Base-by-base conservation (phyloP, 2,888 invertebrate genomes). In the Agonopterix heracliana region DNA sequence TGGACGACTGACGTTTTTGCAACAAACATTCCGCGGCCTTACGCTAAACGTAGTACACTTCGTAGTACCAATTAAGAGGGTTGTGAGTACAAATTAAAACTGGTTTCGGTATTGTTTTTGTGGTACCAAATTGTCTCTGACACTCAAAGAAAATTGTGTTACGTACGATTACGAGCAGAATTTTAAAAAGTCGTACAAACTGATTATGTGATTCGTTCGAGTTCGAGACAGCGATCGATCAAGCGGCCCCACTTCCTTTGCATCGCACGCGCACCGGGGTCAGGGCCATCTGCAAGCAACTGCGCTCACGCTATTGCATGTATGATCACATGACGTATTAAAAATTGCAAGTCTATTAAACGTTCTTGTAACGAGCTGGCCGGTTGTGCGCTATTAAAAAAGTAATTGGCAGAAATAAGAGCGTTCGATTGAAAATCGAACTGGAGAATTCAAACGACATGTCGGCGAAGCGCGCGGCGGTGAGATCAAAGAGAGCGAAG, bases 401-500 rank as follows among this genome's bases (percentile, higher is more conserved):
- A 9, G 38, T 44, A 44, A 49, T 48, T 48, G 50, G 44, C 38
- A 49, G 46, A 46, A 46, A 45, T 38, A 42, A 46, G 43, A 34
- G 40, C 36, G 57, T 58, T 65, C 38, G 68, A 71, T 71, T 57
- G 63, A 64, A 62, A 64, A 73, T 74, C 72, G 71, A 68, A 67
- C 57, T 54, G 54, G 54, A 50, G 70, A 64, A 68, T 66, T 56
- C 58, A 55, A 61, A 59, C 61, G 60, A 46, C 49, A 43, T 49
- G 50, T 50, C 36, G 41, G 56, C 54, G 50, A 5, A 51, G 54
- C 51, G 54, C 54, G 50, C 54, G 74, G 66, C 84, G 83, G 85
- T 77, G 58, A 68, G 61, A 81, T 80, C 85, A 85, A 84, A 63
- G 65, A 67, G 57, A 62, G 54, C 60, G 59, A 62, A 57, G 74